Base-by-base conservation (phyloP, 2,888 invertebrate species). In the Sarcophaga carnaria region DNA sequence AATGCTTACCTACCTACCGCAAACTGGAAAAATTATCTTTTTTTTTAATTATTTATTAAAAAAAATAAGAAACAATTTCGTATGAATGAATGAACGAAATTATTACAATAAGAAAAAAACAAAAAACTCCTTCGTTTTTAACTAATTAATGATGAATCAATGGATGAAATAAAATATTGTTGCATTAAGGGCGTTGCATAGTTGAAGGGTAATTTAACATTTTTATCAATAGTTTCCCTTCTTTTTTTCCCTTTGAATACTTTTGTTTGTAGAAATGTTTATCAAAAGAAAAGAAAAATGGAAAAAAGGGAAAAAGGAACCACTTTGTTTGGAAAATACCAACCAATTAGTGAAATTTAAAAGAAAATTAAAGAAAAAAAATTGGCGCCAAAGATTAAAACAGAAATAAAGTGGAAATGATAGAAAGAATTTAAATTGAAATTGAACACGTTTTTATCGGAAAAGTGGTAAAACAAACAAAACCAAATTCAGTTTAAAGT, bases 351-450 rank as follows among this genome's bases (percentile, higher is more conserved):
- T 69, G 8, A 45, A 72, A 80, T n/a, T 60, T 54, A 54, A 14
- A 54, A 17, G 0, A 10, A 72, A 78, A 66, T 49, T 63, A 20
- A 67, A 63, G 4, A 72, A 79, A 63, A 45, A 14, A 66, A 76
- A 49, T 72, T 77, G 84, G 84, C 84, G 84, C 84, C 84, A 66
- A 49, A 25, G 27, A 78, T 22, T 22, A 71, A 17, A 47, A 83
- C 17, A 75, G 10, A 14, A 25, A 54, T 54, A 63, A 76, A 60
- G 59, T 17, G 10, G 8, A 17, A 54, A 14, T 14, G 12, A 54
- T 37, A 37, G 37, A 37, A 37, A 10, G 2, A 37, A 37, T 37
- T 37, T 2, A 37, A 37, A 37, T 37, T 37, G 37, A 47, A 67
- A n/a, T 54, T 60, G n/a, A 67, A 72, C 62, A 62, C 60, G 17